Conservation (phyloP, 2,797 vertebrate genomes). For the Spheniscus humboldti region DNA sequence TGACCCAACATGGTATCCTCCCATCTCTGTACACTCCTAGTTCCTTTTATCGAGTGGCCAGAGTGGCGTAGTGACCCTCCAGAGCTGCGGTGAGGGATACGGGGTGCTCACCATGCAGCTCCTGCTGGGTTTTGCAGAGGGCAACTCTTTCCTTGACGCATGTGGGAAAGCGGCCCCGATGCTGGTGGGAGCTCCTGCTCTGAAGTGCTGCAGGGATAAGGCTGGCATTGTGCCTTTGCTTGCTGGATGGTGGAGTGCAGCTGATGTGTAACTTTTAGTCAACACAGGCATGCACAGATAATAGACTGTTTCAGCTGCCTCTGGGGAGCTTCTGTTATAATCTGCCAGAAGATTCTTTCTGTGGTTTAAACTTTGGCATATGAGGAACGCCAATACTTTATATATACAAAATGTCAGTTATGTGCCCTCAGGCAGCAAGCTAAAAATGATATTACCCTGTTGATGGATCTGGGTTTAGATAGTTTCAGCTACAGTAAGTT, state of each 20-base stretch:
- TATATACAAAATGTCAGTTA: constrained; percentile 68
- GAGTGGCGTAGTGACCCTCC: accelerated
- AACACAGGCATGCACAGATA: constrained; percentile 48
- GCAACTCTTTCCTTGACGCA: background rate
- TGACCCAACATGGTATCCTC: background rate
- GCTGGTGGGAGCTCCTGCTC: background rate
- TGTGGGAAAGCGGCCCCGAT: background rate
- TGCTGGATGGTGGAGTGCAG: constrained; percentile 7
- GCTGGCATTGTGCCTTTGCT: constrained; percentile 27
- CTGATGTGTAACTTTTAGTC: constrained; percentile 54
- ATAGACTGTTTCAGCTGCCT: constrained; percentile 57
- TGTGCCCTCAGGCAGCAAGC: constrained; percentile 56
- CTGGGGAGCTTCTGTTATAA: constrained; percentile 57
- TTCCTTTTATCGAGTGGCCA: background rate
- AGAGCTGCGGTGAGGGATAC: background rate
- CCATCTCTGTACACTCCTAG: too few relatives aligned
- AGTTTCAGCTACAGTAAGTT: constrained; percentile 35
- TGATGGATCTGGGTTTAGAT: constrained; percentile 41
- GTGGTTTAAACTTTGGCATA: constrained; percentile 75
- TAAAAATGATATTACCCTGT: constrained; percentile 48
- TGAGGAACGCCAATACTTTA: constrained; percentile 63
- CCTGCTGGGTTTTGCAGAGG: background rate
- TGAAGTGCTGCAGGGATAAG: background rate
- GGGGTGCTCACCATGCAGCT: accelerated
- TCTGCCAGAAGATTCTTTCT: constrained; percentile 65